phyloP scores from a whole-genome alignment of 2,888 invertebrate genomes.

The Podotricha telesiphe region DNA sequence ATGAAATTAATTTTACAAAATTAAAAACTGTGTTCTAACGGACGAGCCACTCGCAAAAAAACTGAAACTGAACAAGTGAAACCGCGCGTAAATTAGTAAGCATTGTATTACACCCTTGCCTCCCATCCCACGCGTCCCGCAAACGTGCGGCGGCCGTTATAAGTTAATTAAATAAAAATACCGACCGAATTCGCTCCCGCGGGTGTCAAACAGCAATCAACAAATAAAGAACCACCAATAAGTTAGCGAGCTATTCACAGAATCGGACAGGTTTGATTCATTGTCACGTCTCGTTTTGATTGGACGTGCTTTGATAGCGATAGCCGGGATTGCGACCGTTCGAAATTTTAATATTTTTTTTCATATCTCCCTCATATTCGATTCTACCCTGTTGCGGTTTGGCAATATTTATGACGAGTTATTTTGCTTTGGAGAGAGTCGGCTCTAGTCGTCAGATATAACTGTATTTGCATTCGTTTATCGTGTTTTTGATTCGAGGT shows the following conservation, averaged over 20 bases:
- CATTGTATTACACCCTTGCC: conserved; percentile 63
- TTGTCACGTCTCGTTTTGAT: conserved; percentile 82
- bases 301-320: conserved; percentile 83
- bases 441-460: conserved; percentile 51
- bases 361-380: conserved; percentile 73
- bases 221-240: conserved; percentile 80
- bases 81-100: conserved; percentile 72
- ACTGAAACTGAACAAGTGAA: conserved; percentile 60
- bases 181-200: conserved; percentile 66
- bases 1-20: conserved; percentile 38
- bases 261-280: conserved; percentile 79
- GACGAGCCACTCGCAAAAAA: conserved; percentile 34
- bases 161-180: conserved; percentile 79
- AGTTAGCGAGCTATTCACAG: conserved; percentile 78
- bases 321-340: conserved; percentile 78
- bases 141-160: conserved; percentile 60
- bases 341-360: conserved; percentile 74
- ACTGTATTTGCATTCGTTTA: conserved; percentile 56
- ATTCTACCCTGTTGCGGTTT: conserved; percentile 74
- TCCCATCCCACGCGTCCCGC: conserved; percentile 53
- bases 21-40: conserved; percentile 38
- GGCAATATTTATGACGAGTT: conserved; percentile 71
- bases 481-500: conserved; percentile 47
- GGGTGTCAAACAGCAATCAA: conserved; percentile 79
- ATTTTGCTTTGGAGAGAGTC: conserved; percentile 67